Percentiles rank a stretch among this genome's conserved stretches.
Conservation (phyloP, 2,113 vertebrate genomes). For the Passer montanus region DNA sequence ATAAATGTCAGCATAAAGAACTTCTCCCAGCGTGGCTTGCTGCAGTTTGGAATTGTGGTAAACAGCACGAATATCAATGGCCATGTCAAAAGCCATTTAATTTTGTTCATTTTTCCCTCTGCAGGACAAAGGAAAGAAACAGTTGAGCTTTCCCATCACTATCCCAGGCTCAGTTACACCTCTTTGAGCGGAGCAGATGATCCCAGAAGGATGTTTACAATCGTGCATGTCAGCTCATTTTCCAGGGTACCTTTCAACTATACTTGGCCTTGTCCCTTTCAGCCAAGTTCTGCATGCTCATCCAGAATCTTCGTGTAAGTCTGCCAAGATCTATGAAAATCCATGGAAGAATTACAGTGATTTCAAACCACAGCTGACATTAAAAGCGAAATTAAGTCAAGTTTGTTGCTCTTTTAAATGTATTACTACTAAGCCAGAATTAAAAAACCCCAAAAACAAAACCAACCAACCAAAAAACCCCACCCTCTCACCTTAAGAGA, state of each 20-base stretch:
- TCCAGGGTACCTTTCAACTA: neutral
- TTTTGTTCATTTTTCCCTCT: constrained; percentile 84
- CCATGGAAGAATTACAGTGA: neutral
- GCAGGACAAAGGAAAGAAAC: neutral
- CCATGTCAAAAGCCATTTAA: constrained; percentile 94
- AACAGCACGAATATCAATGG: constrained; percentile 89
- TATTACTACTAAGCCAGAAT: neutral
- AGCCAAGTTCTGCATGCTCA: neutral
- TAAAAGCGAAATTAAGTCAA: neutral
- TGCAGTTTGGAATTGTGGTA: constrained; percentile 91
- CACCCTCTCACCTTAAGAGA: neutral
- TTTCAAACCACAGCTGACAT: neutral
- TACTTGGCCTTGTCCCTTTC: neutral
- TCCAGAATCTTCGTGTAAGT: neutral
- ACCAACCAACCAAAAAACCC: neutral
- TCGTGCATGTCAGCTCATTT: neutral
- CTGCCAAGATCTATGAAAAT: neutral
- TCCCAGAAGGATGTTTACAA: neutral
- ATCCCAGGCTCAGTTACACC: neutral
- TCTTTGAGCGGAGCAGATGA: neutral
- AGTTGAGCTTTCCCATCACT: neutral
- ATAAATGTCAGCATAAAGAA: constrained; percentile 94
- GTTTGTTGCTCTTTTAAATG: neutral
- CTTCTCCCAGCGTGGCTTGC: constrained; percentile 92
- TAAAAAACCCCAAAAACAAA: neutral